phyloP scores from a whole-genome alignment of 2,888 invertebrate species.

The Agriopis marginaria region DNA sequence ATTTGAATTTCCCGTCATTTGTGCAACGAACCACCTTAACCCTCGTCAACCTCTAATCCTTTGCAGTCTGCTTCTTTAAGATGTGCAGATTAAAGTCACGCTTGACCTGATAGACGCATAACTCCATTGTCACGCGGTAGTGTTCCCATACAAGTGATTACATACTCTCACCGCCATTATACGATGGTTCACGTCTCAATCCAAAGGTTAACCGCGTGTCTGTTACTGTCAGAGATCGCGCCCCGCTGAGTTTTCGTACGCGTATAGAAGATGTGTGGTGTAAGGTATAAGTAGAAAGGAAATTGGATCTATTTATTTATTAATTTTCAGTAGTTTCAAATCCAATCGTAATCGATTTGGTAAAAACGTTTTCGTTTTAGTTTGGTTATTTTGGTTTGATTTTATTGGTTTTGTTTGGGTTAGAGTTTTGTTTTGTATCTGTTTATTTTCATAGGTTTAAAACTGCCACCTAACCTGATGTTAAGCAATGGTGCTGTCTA shows the following conservation, averaged over 20 bases:
- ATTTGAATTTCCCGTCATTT: too few relatives aligned
- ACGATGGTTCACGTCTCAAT: slow-evolving; percentile 83
- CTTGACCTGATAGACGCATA: slow-evolving; percentile 21
- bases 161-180: slow-evolving; percentile 71
- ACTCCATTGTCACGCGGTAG: slow-evolving; percentile 41
- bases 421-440: too few relatives aligned
- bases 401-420: too few relatives aligned
- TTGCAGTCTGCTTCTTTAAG: neutral
- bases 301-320: neutral
- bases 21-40: too few relatives aligned
- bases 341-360: too few relatives aligned
- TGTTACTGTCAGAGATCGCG: slow-evolving; percentile 83
- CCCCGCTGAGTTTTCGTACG: slow-evolving; percentile 79
- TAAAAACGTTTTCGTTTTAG: too few relatives aligned
- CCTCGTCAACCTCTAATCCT: neutral
- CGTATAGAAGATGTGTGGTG: slow-evolving; percentile 48
- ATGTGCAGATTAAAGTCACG: slow-evolving; percentile 16
- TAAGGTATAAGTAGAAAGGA: slow-evolving; percentile 27
- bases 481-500: too few relatives aligned
- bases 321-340: too few relatives aligned
- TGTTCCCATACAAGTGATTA: slow-evolving; percentile 55
- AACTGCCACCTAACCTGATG: too few relatives aligned
- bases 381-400: too few relatives aligned
- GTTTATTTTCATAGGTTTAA: too few relatives aligned
- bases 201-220: slow-evolving; percentile 84